phyloP scores from a whole-genome alignment of 37 sponge, comb jelly and placozoan species.

The Spongilla lacustris region DNA sequence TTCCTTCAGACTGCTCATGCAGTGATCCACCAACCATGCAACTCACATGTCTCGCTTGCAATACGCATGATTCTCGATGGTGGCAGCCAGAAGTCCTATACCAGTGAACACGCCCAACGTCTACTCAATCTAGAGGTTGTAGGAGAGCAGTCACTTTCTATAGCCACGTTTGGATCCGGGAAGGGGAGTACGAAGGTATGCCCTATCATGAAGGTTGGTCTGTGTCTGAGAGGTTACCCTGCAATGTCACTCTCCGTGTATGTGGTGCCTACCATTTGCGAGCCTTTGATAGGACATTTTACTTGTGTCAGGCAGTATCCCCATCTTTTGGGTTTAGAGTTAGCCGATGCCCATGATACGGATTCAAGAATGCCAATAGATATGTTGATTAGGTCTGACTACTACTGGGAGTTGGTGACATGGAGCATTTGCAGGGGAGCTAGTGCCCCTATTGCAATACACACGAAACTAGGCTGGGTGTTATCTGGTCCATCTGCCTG shows the following conservation, averaged over 20 bases:
- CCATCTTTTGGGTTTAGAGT: slow-evolving; percentile 25
- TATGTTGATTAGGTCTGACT: slow-evolving; percentile 12
- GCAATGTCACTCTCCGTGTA: neutral
- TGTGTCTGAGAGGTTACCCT: too few species aligned
- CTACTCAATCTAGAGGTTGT: neutral
- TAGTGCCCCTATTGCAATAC: slow-evolving; percentile 8
- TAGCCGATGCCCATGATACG: slow-evolving; percentile 29
- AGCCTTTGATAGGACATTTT: slow-evolving; percentile 4
- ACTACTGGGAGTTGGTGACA: slow-evolving; percentile 14
- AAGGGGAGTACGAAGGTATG: too few species aligned
- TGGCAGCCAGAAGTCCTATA: slow-evolving; percentile 5
- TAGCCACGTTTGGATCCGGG: neutral
- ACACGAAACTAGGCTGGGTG: slow-evolving; percentile 17
- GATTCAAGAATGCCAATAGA: neutral
- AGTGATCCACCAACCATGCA: neutral
- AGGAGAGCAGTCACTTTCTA: neutral
- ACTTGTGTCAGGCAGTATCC: slow-evolving; percentile 3
- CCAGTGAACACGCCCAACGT: neutral
- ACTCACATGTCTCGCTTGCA: neutral
- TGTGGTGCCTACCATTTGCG: slow-evolving; percentile 5
- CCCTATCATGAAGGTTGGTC: too few species aligned
- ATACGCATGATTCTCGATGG: neutral
- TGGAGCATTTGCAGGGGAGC: neutral
- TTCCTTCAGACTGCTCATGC: slow-evolving; percentile 1
- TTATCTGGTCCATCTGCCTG: slow-evolving; percentile 2